Evolutionary conservation across 2,888 invertebrate species (phyloP), one percentile per base, ranked within the genome.

Genomic region (Empis livida): DNA sequence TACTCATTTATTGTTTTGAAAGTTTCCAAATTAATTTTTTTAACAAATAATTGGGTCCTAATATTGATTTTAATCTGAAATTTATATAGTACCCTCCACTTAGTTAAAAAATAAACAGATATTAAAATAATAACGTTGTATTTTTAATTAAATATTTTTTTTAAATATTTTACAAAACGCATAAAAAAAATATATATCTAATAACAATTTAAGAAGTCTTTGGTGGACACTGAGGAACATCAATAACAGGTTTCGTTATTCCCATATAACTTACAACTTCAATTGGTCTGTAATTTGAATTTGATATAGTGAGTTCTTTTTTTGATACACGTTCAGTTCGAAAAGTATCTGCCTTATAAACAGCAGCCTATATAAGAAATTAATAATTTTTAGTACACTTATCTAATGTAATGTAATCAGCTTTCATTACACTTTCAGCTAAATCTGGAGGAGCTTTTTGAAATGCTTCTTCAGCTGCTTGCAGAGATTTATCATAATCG

Each of bases 201-300:
- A 8, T 27, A 27, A 27, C 2, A 27, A 27, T 27, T 27, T 9
- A 27, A 8, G 5, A 27, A 27, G 5, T 27, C 23, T 27, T 27
- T 5, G 5, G 5, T 27, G 23, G 23, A 8, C 23, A 27, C 9
- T 27, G 5, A 2, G 23, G 8, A 5, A 9, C 2, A 8, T 35
- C 35, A n/a, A 35, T n/a, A 35, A 37, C 37, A 11, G 52, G 52
- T 30, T 48, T 52, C 15, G 52, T 52, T 10, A 50, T 45, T 13
- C 52, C 52, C 13, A 50, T 43, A 47, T 52, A 52, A 35, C 52
- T 50, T 8, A 52, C 45, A 31, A 52, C 40, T 47, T 52, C 52
- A 13, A 52, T 47, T n/a, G 52, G 52, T n/a, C 32, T 46, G 31
- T 50, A 51, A 14, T 13, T 2, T 8, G 47, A 10, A 8, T n/a